Evolutionary conservation across 2,888 invertebrate species (phyloP).

Genomic region (Cerceris rybyensis): DNA sequence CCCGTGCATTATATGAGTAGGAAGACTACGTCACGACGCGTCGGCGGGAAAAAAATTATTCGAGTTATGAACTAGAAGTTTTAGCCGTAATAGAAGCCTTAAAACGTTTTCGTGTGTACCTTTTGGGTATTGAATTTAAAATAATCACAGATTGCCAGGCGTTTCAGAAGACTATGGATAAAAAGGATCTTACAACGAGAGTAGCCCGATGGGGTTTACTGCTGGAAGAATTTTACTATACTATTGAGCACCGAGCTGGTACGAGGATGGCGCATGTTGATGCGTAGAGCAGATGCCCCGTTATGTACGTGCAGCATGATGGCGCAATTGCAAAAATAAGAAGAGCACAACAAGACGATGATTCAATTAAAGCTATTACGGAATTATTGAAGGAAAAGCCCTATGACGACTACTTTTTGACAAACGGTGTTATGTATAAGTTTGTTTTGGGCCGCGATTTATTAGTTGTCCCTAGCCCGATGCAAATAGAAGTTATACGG

Average conservation of each 20-base stretch:
- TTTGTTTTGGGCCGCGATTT: neutral
- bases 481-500: slow-evolving; percentile 14
- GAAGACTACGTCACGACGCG: too few relatives aligned
- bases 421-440: slow-evolving; percentile 2
- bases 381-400: neutral
- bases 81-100: slow-evolving; percentile 8
- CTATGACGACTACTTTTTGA: neutral
- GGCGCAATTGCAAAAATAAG: neutral
- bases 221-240: slow-evolving; percentile 23
- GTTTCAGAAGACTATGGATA: slow-evolving; percentile 26
- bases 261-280: neutral
- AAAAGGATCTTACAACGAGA: slow-evolving; percentile 27
- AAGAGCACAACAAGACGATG: neutral
- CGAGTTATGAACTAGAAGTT: slow-evolving; percentile 8
- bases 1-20: slow-evolving; percentile 12
- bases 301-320: neutral
- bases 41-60: neutral
- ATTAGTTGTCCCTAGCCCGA: neutral
- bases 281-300: neutral
- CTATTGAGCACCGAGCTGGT: slow-evolving; percentile 1
- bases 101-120: neutral
- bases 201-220: slow-evolving; percentile 30
- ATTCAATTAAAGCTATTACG: neutral
- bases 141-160: slow-evolving; percentile 1
- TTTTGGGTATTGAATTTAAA: too few relatives aligned